phyloP scores from a whole-genome alignment of 2,888 invertebrate species.

The Melolontha melolontha region DNA sequence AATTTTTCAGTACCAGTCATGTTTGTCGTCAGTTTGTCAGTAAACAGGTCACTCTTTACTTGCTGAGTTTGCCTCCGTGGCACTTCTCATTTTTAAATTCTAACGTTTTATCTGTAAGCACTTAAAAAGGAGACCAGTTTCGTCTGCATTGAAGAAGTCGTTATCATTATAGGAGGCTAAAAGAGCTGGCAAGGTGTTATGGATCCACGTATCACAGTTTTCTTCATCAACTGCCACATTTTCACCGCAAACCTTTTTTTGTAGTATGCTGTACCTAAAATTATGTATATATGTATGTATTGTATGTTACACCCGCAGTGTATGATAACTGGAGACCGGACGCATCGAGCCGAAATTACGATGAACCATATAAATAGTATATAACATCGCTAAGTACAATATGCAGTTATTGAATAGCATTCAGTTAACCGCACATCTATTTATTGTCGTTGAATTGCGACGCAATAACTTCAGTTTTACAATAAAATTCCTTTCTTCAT shows the following conservation, averaged over 20 bases:
- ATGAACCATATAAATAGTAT: no score
- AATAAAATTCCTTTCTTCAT: no score
- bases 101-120: slow-evolving; percentile 5
- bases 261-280: no score
- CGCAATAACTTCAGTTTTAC: no score
- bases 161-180: slow-evolving; percentile 8
- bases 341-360: no score
- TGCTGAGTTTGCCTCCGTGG: slow-evolving; percentile 1
- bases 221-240: slow-evolving; percentile 7
- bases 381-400: no score
- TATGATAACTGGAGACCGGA: no score
- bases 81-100: slow-evolving; percentile 12
- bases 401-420: no score
- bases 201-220: slow-evolving; percentile 13
- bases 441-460: no score
- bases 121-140: background rate
- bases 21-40: slow-evolving; percentile 5
- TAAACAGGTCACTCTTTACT: slow-evolving; percentile 1
- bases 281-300: no score
- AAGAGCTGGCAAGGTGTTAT: slow-evolving; percentile 1
- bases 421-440: no score
- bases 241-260: slow-evolving; percentile 1
- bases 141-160: background rate
- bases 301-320: no score
- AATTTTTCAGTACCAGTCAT: slow-evolving; percentile 3